These are phyloP conservation scores for Sycon ciliatum DNA, from an alignment of 37 sponge, comb jelly and placozoan genomes.

Conservation along the genomic window DNA sequence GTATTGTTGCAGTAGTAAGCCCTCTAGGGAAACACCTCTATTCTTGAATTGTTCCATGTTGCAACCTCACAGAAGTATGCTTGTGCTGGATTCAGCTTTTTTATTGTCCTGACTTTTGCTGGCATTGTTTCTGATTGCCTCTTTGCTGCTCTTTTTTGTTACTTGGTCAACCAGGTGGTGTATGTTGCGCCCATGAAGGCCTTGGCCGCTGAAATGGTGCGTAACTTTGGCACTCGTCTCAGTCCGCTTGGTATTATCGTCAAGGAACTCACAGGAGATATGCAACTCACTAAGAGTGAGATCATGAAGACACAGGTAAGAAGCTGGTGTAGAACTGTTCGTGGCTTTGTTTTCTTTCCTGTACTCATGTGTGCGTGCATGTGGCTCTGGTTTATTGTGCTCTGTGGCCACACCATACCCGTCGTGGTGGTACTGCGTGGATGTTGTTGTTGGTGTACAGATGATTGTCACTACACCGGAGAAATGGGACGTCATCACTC, in stretches of 20 bases:
- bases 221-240: slow-evolving; percentile 69
- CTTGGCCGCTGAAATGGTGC: slow-evolving; percentile 91
- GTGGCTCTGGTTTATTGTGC: too few species aligned
- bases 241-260: slow-evolving; percentile 74
- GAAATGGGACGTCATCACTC: slow-evolving; percentile 99
- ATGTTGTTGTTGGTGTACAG: slow-evolving; percentile 19
- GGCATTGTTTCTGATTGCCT: too few species aligned
- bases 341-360: too few species aligned
- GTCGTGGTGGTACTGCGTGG: slow-evolving; percentile 1
- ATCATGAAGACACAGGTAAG: slow-evolving; percentile 80
- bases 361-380: too few species aligned
- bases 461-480: slow-evolving; percentile 98
- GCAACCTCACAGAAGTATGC: too few species aligned
- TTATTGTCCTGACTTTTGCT: too few species aligned
- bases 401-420: too few species aligned
- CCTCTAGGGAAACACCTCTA: too few species aligned
- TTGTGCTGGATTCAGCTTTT: too few species aligned
- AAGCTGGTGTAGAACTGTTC: neutral
- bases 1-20: too few species aligned
- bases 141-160: too few species aligned
- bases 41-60: too few species aligned
- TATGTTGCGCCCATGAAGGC: slow-evolving; percentile 99
- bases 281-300: slow-evolving; percentile 92
- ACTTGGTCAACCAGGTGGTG: slow-evolving; percentile 50
- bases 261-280: slow-evolving; percentile 95